phyloP scores from a whole-genome alignment of 2,888 invertebrate species.

The Drosophila neutralis region DNA sequence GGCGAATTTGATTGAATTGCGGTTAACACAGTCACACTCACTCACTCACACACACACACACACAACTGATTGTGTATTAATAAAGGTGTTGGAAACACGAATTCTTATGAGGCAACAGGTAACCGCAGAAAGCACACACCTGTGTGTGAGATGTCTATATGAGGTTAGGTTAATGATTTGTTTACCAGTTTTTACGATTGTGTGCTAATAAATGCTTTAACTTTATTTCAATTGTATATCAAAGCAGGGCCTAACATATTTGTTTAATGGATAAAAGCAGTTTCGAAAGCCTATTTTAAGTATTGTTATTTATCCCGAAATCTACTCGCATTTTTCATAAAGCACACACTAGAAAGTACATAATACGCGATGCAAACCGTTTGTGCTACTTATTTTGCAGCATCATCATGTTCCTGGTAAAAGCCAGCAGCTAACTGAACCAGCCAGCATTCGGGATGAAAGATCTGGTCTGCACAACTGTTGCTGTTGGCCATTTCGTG shows the following conservation, averaged over 20 bases:
- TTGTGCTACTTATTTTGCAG: conserved; percentile 56
- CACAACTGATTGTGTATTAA: conserved; percentile 13
- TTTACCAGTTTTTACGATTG: conserved; percentile 24
- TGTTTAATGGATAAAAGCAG: background rate
- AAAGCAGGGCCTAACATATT: conserved; percentile 15
- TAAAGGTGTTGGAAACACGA: conserved; percentile 25
- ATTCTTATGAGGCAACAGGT: conserved; percentile 28
- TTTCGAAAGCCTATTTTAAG: conserved; percentile 38
- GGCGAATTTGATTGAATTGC: conserved; percentile 49
- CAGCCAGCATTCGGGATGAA: conserved; percentile 22
- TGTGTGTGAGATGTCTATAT: conserved; percentile 24
- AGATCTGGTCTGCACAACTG: conserved; percentile 69
- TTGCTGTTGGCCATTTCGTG: conserved; percentile 72
- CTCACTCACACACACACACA: background rate
- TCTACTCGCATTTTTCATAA: conserved; percentile 73
- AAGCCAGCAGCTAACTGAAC: conserved; percentile 18
- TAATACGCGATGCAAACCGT: conserved; percentile 15
- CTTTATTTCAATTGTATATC: conserved; percentile 8
- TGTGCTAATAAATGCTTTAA: background rate
- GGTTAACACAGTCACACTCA: conserved; percentile 29
- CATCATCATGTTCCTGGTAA: conserved; percentile 54
- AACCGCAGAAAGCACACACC: conserved; percentile 36
- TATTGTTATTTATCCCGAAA: conserved; percentile 48
- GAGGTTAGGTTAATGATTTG: conserved; percentile 27
- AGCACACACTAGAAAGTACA: conserved; percentile 37